These are phyloP conservation scores for Cotesia chilonis DNA, from an alignment of 1,140 invertebrate species.

Conservation along the genomic window DNA sequence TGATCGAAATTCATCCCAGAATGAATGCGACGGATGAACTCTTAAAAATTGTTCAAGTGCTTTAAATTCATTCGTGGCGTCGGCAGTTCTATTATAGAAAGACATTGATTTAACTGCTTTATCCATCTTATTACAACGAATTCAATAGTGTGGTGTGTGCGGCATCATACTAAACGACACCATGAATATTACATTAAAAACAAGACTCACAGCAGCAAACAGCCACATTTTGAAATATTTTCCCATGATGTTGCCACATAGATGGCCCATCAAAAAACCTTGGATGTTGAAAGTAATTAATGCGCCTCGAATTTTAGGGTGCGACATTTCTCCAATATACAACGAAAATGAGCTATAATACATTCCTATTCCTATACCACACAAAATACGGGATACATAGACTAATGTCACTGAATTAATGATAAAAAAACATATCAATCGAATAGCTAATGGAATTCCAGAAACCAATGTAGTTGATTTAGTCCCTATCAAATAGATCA, in stretches of 20 bases:
- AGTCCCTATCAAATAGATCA: too few species aligned
- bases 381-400: too few species aligned
- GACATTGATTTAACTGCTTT: conserved; percentile 60
- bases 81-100: conserved; percentile 48
- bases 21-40: conserved; percentile 28
- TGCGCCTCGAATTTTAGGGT: too few species aligned
- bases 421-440: too few species aligned
- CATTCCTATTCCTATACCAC: too few species aligned
- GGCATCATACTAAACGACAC: conserved; percentile 73
- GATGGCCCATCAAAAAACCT: too few species aligned
- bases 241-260: conserved; percentile 69
- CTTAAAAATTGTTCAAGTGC: conserved; percentile 45
- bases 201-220: conserved; percentile 69
- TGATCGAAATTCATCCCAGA: conserved; percentile 27
- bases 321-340: too few species aligned
- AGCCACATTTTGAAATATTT: conserved; percentile 69
- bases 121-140: conserved; percentile 69
- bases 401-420: too few species aligned
- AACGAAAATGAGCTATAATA: too few species aligned
- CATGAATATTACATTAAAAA: conserved; percentile 67
- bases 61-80: conserved; percentile 44
- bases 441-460: too few species aligned
- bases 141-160: conserved; percentile 78
- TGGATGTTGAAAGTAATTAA: too few species aligned
- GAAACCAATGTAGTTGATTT: too few species aligned